Conservation (phyloP, 1,140 invertebrate genomes). For the Camponotus pennsylvanicus region DNA sequence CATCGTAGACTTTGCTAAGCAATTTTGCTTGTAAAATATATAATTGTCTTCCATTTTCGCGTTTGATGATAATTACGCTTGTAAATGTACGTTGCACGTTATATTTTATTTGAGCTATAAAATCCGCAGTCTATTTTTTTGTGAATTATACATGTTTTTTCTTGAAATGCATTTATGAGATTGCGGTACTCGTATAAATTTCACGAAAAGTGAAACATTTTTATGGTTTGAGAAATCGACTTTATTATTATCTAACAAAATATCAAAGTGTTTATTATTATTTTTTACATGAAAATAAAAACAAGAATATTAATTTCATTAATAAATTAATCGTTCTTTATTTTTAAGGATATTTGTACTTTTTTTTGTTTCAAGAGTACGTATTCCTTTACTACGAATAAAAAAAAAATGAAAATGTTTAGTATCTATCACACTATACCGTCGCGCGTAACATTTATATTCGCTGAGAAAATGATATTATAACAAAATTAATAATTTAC, state of each 20-base stretch:
- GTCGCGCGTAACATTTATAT: constrained; percentile 25
- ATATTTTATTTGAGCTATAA: not conserved
- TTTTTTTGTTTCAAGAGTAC: constrained; percentile 20
- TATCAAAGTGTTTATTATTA: not conserved
- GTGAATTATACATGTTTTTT: constrained; percentile 15
- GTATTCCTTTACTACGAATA: not conserved
- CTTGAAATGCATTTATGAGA: constrained; percentile 32
- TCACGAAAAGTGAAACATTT: not conserved
- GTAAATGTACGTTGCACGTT: not conserved
- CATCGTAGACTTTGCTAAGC: constrained; percentile 20
- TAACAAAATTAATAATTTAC: not conserved
- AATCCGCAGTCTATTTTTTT: not conserved
- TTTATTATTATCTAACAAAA: not conserved
- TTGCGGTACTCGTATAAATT: not conserved
- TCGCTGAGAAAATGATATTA: constrained; percentile 8
- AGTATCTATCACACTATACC: constrained; percentile 25
- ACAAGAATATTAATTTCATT: not conserved
- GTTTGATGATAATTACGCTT: constrained; percentile 41
- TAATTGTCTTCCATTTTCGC: constrained; percentile 42
- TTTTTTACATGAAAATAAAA: constrained; percentile 27
- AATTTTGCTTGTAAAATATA: constrained; percentile 40
- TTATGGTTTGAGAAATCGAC: not conserved
- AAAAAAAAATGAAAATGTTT: constrained; percentile 3
- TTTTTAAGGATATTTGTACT: constrained; percentile 6
- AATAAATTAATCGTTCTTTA: not conserved